phyloP scores from a whole-genome alignment of 2,113 vertebrate species.

The Varanus komodoensis region DNA sequence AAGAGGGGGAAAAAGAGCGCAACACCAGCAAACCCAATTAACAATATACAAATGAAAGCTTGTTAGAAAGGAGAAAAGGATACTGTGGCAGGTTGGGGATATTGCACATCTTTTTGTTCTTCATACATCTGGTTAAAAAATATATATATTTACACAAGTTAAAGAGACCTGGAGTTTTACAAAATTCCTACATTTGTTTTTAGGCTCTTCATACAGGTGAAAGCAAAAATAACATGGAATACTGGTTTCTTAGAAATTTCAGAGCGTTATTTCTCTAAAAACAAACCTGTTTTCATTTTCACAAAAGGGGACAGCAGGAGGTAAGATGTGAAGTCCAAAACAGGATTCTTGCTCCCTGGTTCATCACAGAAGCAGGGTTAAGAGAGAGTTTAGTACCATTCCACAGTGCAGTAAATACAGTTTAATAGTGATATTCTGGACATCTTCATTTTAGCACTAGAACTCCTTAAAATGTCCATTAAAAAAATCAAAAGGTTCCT shows the following conservation, averaged over 20 bases:
- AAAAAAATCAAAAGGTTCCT: conserved; percentile 4
- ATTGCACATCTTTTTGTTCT: conserved; percentile 83
- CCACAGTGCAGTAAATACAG: conserved; percentile 42
- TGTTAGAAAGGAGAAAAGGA: conserved; percentile 48
- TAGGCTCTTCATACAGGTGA: conserved; percentile 25
- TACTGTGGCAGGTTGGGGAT: conserved; percentile 61
- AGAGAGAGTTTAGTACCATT: conserved; percentile 30
- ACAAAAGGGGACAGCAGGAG: conserved; percentile 31
- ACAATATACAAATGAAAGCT: conserved; percentile 70
- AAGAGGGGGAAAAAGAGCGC: conserved; percentile 29
- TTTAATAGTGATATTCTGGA: conserved; percentile 1
- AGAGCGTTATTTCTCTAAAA: conserved; percentile 29
- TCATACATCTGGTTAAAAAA: conserved; percentile 79
- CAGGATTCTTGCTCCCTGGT: conserved; percentile 33
- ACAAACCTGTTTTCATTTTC: conserved; percentile 38
- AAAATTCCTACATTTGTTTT: conserved; percentile 70
- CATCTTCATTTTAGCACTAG: conserved; percentile 17
- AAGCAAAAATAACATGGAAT: conserved; percentile 15
- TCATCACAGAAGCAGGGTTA: conserved; percentile 17
- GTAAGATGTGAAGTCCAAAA: conserved; percentile 34
- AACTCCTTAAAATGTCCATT: conserved; percentile 21
- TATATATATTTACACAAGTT: conserved; percentile 77
- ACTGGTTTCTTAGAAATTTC: conserved; percentile 30
- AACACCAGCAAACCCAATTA: conserved; percentile 60
- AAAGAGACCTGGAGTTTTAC: conserved; percentile 75